Percentiles rank a stretch among this genome's conserved stretches.
Conservation (phyloP, 2,113 vertebrate species). For the human (Homo sapiens) region GRCh38 chr2:44321001-44321500, state of each 20-base stretch:
- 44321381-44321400: constrained; percentile 59
- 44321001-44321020: constrained; percentile 24
- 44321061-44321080: background rate
- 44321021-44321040: constrained; percentile 25
- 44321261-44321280: background rate
- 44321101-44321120: background rate
- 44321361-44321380: constrained; percentile 73
- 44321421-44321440: constrained; percentile 92
- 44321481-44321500: background rate
- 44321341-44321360: constrained; percentile 53
- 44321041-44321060: background rate
- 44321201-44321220: background rate
- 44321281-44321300: constrained; percentile 21
- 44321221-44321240: constrained; percentile 19
- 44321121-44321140: background rate
- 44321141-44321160: background rate
- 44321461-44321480: constrained; percentile 1
- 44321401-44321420: constrained; percentile 88
- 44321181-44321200: background rate
- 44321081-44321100: background rate
- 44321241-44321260: constrained; percentile 47
- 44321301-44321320: constrained; percentile 51
- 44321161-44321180: background rate
- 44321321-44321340: background rate
- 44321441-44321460: constrained; percentile 86